Evolutionary conservation across 2,113 vertebrate species (phyloP).

Genomic region (Nibea coibor): DNA sequence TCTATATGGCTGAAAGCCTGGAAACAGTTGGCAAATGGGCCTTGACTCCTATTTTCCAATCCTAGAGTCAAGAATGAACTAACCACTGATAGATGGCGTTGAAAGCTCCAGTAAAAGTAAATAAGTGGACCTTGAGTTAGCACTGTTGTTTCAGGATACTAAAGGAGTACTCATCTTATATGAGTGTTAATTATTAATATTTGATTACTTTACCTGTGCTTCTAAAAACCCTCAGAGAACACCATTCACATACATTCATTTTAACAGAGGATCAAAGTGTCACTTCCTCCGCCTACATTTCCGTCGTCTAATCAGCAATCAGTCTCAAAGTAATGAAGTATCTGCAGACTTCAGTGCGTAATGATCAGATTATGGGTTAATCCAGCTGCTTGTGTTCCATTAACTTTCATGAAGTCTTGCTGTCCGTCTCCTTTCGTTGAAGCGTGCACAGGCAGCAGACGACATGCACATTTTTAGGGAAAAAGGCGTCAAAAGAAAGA

Average conservation of each 20-base stretch:
- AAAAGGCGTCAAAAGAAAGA: slow-evolving; percentile 30
- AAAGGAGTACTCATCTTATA: not conserved
- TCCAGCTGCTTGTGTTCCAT: not conserved
- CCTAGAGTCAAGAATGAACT: too few relatives aligned
- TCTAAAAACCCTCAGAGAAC: not conserved
- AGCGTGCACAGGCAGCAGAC: not conserved
- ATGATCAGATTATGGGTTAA: not conserved
- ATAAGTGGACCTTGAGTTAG: too few relatives aligned
- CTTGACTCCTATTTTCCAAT: too few relatives aligned
- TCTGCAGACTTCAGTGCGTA: not conserved
- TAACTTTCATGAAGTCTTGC: not conserved
- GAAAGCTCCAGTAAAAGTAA: not conserved
- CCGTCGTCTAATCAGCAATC: not conserved
- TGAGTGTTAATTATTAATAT: not conserved
- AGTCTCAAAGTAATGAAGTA: not conserved
- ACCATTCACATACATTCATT: not conserved
- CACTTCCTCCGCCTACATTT: not conserved
- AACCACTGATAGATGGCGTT: not conserved
- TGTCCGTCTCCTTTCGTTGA: not conserved
- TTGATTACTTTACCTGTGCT: not conserved
- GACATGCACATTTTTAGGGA: not conserved
- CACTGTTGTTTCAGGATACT: not conserved
- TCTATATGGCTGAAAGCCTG: too few relatives aligned
- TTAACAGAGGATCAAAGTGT: not conserved
- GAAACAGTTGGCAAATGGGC: too few relatives aligned